Evolutionary conservation across 2,888 invertebrate species (phyloP).

Genomic region (Dryococelus australis): DNA sequence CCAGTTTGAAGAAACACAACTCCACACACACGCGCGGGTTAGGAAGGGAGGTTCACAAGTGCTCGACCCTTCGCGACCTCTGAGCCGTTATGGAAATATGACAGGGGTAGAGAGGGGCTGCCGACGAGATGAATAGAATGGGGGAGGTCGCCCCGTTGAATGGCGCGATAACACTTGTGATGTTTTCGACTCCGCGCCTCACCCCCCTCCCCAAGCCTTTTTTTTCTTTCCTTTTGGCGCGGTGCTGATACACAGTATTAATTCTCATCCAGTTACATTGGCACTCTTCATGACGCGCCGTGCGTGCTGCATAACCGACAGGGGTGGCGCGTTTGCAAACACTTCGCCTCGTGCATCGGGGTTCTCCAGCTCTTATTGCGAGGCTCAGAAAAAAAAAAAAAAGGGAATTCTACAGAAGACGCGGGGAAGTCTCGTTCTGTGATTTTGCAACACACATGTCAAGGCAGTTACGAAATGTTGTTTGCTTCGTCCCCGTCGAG

Average conservation of each 20-base stretch:
- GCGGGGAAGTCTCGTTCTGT: too few species aligned
- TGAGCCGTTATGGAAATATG: conserved; percentile 7
- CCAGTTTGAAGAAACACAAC: not conserved
- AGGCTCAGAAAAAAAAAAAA: too few species aligned
- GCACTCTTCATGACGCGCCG: not conserved
- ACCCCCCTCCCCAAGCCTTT: not conserved
- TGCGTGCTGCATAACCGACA: too few species aligned
- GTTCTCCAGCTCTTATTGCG: not conserved
- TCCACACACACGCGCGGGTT: not conserved
- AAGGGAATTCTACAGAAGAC: too few species aligned
- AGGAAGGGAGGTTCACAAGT: not conserved
- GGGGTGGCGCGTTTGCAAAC: not conserved
- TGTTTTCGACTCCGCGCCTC: not conserved
- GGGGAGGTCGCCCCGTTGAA: not conserved
- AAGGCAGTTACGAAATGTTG: too few species aligned
- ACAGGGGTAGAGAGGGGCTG: not conserved
- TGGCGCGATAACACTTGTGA: conserved; percentile 8
- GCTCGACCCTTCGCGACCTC: not conserved
- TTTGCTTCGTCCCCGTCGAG: too few species aligned
- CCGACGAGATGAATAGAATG: not conserved
- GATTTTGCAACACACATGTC: too few species aligned
- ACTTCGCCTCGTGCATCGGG: not conserved
- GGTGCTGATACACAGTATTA: conserved; percentile 1
- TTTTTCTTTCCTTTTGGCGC: not conserved
- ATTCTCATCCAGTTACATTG: conserved; percentile 10